Evolutionary conservation across 1,140 invertebrate species (phyloP), one percentile per base, ranked within the genome.

Genomic region (Lepidurus couesii): DNA sequence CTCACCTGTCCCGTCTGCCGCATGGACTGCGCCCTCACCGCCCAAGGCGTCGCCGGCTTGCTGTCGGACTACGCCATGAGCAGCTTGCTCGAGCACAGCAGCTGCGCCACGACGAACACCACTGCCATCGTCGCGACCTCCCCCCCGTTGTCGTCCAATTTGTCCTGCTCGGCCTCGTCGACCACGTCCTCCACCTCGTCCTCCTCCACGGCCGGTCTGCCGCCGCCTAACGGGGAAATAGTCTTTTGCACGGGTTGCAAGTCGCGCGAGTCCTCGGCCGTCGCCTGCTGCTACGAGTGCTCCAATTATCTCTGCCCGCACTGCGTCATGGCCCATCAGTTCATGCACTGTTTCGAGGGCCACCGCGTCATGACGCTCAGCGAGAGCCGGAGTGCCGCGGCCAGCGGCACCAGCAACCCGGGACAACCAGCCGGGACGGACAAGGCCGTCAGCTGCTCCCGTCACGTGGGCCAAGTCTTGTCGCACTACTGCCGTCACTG

Each of bases 341-440:
- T 94, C 84, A 98, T 98, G 96, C 95, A 98, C 84, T 98, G 95
- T 84, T 98, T 98, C 86, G 95, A 98, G 85, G 95, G 95, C 44
- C 97, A 98, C 86, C 91, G 94, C 21, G 93, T 98, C 16, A 88
- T 92, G 65, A 91, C 90, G 79, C 87, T 96, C 81, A 88, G 87
- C n/a, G 92, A 93, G 74, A 84, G 89, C 75, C 84, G 84, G 75
- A 79, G 47, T 76, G 45, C 79, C 76, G 78, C 81, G 13, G 44
- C 13, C 44, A 74, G n/a, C 45, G 44, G 79, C 2, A 0, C 34
- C 34, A 3, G 3, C 53, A 42, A 44, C 5, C 74, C 75, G 7
- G 16, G 77, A 79, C 88, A 87, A 81, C 1, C 53, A 21, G 13
- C 16, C 21, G 34, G 34, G 2, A 34, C 34, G 53, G 88, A 87